Evolutionary conservation across 2,797 vertebrate genomes (phyloP), one percentile per base, ranked within the genome.

Genomic region (Lepilemur ruficaudatus): DNA sequence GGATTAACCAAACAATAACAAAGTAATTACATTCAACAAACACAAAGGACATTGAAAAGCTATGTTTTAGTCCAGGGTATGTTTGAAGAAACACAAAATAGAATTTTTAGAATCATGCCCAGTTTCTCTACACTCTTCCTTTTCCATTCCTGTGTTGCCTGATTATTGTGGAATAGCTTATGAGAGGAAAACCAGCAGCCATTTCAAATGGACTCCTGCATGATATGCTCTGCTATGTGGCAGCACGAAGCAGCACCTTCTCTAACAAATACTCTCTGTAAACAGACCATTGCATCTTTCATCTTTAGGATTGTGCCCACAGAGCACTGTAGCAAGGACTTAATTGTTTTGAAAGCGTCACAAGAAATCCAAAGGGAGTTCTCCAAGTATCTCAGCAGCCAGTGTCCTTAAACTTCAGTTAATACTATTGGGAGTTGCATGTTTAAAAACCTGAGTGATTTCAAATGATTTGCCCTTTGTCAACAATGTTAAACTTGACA

Each of bases 321-420:
- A 75, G 70, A 93, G 30, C 38, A 85, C 35, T 59, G 20, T 14
- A 73, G 86, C 38, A 69, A 89, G 76, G 43, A 83, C 35, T 89
- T 89, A 95, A 96, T 95, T 97, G 70, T 89, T 96, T 52, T 50
- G 14, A 93, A 78, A 81, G n/a, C 10, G 23, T 93, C 52, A 23
- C 55, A 95, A 67, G 69, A 43, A 80, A 81, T 94, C 89, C 46
- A 80, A 82, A 70, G 61, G 50, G 75, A 96, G 28, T 89, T 94
- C 18, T 93, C 22, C 55, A 84, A 70, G 17, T 61, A 50, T 81
- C 70, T 88, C 38, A 92, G 78, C 14, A 46, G 46, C 52, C 52
- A 73, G 55, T 41, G 15, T 63, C 50, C n/a, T 92, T 89, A 72
- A 89, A 89, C n/a, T 86, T 94, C 91, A 88, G 20, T 72, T 85